Evolutionary conservation across 2,797 vertebrate species (phyloP).

Genomic region (Trachops cirrhosus): DNA sequence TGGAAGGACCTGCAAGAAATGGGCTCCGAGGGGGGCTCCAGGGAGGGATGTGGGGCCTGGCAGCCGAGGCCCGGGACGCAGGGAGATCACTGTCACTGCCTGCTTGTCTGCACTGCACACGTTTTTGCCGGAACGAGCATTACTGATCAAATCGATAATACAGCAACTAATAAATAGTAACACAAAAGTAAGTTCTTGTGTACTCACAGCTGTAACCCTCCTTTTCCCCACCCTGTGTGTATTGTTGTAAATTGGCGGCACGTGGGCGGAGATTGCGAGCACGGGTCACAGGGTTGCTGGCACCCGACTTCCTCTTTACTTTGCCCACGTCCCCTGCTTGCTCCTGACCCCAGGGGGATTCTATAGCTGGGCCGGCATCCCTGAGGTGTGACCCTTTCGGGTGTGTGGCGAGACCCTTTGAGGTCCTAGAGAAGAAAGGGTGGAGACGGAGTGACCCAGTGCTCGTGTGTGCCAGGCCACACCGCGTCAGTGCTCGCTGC

Average conservation of each 20-base stretch:
- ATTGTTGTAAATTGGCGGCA: neutral
- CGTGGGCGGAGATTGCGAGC: neutral
- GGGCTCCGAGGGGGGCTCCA: accelerated
- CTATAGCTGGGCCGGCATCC: neutral
- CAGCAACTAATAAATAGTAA: neutral
- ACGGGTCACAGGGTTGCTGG: neutral
- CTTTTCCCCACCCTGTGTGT: neutral
- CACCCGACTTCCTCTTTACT: neutral
- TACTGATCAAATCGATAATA: neutral
- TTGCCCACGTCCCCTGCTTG: neutral
- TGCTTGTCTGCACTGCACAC: neutral
- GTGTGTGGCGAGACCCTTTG: neutral
- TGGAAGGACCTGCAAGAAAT: neutral
- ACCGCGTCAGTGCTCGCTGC: too few relatives aligned
- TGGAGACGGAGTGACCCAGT: neutral
- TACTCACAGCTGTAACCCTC: neutral
- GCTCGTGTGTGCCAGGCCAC: neutral
- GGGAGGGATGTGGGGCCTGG: neutral
- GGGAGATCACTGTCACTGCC: neutral
- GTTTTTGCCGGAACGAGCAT: neutral
- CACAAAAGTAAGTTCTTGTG: neutral
- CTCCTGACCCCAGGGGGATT: neutral
- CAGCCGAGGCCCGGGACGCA: neutral
- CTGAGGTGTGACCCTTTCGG: neutral
- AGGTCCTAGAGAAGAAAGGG: neutral